These are phyloP conservation scores for Crenuchus spilurus DNA, from an alignment of 2,797 vertebrate species.

Conservation along the genomic window DNA sequence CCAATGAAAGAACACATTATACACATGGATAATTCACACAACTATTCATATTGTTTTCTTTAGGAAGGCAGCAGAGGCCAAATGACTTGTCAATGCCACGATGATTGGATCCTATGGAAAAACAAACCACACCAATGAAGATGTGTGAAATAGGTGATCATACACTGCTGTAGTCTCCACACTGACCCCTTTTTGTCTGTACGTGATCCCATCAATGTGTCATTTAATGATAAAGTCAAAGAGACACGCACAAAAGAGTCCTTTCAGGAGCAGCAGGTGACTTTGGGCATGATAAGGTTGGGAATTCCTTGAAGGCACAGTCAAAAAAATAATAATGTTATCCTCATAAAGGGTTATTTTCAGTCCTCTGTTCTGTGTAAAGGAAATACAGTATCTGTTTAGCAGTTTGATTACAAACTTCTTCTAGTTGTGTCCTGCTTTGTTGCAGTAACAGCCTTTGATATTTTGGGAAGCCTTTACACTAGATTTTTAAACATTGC, in stretches of 20 bases:
- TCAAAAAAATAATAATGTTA: too few species aligned
- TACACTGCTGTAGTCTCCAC: neutral
- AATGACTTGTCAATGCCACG: neutral
- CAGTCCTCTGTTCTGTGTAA: too few species aligned
- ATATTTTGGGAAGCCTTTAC: too few species aligned
- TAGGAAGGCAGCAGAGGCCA: neutral
- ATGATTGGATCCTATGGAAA: slow-evolving; percentile 36
- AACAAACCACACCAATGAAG: slow-evolving; percentile 40
- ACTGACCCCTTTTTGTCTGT: slow-evolving; percentile 44
- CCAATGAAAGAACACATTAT: slow-evolving; percentile 22
- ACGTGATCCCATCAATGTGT: slow-evolving; percentile 56
- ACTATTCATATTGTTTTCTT: slow-evolving; percentile 27
- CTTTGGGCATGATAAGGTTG: slow-evolving; percentile 65
- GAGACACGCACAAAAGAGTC: neutral
- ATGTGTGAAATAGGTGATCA: neutral
- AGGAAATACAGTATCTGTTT: too few species aligned
- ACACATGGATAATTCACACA: slow-evolving; percentile 23
- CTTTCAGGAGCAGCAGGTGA: slow-evolving; percentile 27
- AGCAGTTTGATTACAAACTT: too few species aligned
- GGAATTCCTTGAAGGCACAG: slow-evolving; percentile 52
- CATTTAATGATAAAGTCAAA: slow-evolving; percentile 49
- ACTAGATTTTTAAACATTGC: too few species aligned
- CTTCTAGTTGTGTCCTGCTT: too few species aligned
- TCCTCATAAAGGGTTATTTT: too few species aligned
- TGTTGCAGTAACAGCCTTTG: too few species aligned